These are phyloP conservation scores for Phrixothrix hirtus DNA, from an alignment of 2,888 invertebrate genomes.

Conservation along the genomic window DNA sequence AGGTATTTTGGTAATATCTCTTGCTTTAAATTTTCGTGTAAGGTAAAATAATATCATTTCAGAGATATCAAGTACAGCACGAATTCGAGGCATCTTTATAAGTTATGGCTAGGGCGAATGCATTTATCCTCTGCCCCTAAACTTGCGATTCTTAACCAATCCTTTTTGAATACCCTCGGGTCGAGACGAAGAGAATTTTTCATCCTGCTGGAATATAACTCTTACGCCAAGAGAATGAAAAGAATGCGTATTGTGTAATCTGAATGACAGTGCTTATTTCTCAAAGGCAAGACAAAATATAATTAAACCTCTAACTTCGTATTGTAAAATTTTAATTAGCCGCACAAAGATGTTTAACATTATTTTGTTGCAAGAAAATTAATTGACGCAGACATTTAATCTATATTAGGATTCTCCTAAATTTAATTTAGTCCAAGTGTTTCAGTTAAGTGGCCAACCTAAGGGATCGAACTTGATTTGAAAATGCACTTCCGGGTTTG, in stretches of 20 bases:
- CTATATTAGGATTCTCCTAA: background rate
- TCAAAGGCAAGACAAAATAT: constrained; percentile 8
- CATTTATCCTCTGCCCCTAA: constrained; percentile 20
- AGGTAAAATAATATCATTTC: constrained; percentile 7
- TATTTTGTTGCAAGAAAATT: background rate
- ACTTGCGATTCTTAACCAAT: constrained; percentile 26
- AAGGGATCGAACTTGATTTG: constrained; percentile 45
- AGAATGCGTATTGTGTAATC: constrained; percentile 15
- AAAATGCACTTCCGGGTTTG: constrained; percentile 49
- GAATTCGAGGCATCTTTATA: constrained; percentile 6
- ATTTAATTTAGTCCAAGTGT: constrained; percentile 27
- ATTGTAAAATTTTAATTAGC: background rate
- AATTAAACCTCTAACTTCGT: constrained; percentile 3
- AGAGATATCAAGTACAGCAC: constrained; percentile 4
- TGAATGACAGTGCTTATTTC: constrained; percentile 2
- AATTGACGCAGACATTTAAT: background rate
- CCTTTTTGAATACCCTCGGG: constrained; percentile 28
- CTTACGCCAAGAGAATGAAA: constrained; percentile 20
- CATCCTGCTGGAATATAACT: constrained; percentile 18
- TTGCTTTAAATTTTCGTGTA: background rate
- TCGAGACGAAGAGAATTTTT: constrained; percentile 25
- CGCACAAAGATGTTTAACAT: background rate
- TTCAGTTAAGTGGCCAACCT: constrained; percentile 36
- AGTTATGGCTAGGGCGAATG: constrained; percentile 12
- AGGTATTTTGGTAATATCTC: too few species aligned